phyloP scores from a whole-genome alignment of 2,797 vertebrate species.

The Cryptoprocta ferox region DNA sequence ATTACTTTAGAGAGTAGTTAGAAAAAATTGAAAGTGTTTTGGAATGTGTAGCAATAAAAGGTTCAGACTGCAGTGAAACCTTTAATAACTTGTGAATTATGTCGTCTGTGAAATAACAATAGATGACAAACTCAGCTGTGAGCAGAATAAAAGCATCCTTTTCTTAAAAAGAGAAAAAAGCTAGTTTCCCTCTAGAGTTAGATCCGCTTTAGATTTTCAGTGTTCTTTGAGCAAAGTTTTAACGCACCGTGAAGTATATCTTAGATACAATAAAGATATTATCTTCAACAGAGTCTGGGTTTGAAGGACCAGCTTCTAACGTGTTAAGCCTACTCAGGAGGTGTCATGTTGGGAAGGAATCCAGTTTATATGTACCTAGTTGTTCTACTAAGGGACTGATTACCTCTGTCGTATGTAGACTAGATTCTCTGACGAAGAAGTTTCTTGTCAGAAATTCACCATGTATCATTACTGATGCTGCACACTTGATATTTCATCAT shows the following conservation, averaged over 20 bases:
- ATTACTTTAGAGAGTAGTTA: conserved; percentile 66
- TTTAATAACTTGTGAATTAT: conserved; percentile 76
- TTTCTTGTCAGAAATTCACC: background rate
- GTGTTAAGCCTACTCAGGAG: background rate
- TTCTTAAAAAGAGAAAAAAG: conserved; percentile 25
- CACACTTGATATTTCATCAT: background rate
- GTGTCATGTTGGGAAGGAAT: background rate
- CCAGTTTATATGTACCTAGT: background rate
- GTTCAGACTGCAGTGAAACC: conserved; percentile 51
- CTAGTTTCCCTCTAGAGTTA: background rate
- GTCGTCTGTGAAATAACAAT: conserved; percentile 62
- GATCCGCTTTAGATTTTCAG: conserved; percentile 21
- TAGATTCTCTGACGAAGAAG: conserved; percentile 18
- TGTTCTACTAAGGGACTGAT: background rate
- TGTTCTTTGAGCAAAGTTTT: conserved; percentile 17
- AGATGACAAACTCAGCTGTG: conserved; percentile 56
- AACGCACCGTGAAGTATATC: background rate
- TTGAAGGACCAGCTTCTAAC: background rate
- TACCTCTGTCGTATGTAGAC: background rate
- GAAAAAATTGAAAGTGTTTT: conserved; percentile 71
- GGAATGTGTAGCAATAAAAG: conserved; percentile 40
- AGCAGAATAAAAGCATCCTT: conserved; percentile 53
- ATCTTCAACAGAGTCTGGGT: background rate
- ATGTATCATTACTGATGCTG: background rate
- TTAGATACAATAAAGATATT: background rate